phyloP scores from a whole-genome alignment of 2,797 vertebrate genomes.

The Lates japonicus region DNA sequence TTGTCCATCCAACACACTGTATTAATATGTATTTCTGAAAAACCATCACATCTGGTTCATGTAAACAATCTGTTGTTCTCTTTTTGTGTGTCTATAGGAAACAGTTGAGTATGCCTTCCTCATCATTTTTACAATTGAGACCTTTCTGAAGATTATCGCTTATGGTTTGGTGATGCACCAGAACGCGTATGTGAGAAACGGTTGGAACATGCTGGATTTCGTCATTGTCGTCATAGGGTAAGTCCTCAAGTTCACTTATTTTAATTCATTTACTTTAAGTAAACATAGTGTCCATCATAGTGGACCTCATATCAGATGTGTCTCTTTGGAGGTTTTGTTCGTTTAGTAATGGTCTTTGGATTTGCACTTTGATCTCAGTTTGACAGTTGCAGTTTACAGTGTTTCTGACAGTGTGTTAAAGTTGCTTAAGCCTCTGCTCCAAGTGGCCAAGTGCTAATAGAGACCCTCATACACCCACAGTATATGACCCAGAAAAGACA shows the following conservation, averaged over 20 bases:
- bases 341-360: constrained; percentile 33
- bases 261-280: neutral
- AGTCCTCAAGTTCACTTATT: constrained; percentile 71
- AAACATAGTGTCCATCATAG: neutral
- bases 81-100: constrained; percentile 89
- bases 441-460: constrained; percentile 69
- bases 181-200: constrained; percentile 97
- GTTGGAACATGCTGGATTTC: constrained; percentile 99
- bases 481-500: constrained; percentile 88
- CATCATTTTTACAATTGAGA: constrained; percentile 99
- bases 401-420: constrained; percentile 58
- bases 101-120: constrained; percentile 99
- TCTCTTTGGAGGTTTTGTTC: constrained; percentile 18
- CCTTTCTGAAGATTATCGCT: constrained; percentile 99
- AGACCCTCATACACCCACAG: constrained; percentile 80
- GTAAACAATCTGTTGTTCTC: neutral
- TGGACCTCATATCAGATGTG: neutral
- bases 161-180: constrained; percentile 98
- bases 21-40: neutral
- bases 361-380: constrained; percentile 43
- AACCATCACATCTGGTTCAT: neutral
- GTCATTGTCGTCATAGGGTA: constrained; percentile 99
- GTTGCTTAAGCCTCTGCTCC: constrained; percentile 77
- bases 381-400: constrained; percentile 53
- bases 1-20: neutral